Percentiles rank a stretch among this genome's conserved stretches.
phyloP scores from a whole-genome alignment of 2,888 invertebrate genomes.

The Leucoma salicis region DNA sequence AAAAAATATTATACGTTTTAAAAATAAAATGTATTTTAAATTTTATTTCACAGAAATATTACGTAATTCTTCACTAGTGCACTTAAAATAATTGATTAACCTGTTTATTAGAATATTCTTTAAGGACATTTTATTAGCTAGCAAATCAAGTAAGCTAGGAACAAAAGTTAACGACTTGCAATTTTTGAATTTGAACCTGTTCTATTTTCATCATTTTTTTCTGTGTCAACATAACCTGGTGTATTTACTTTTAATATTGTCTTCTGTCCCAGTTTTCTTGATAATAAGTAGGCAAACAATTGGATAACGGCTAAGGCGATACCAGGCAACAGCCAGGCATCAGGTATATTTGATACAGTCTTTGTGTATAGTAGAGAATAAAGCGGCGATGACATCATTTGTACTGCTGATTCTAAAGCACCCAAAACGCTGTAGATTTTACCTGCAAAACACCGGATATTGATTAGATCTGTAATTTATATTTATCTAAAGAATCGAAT shows the following conservation, averaged over 20 bases:
- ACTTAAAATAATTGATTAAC: too few species aligned
- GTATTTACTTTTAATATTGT: conserved; percentile 18
- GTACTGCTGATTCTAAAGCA: conserved; percentile 72
- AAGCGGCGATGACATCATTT: conserved; percentile 65
- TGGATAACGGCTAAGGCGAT: conserved; percentile 56
- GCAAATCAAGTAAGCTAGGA: too few species aligned
- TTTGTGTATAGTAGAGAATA: conserved; percentile 69
- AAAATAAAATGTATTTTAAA: too few species aligned
- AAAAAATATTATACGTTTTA: too few species aligned
- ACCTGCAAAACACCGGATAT: conserved; percentile 46
- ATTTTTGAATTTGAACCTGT: conserved; percentile 15
- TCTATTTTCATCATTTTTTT: conserved; percentile 27
- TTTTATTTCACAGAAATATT: too few species aligned
- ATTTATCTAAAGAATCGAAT: neutral
- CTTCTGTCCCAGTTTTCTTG: conserved; percentile 43
- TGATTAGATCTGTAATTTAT: neutral
- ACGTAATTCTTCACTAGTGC: too few species aligned
- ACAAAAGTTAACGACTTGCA: conserved; percentile 3
- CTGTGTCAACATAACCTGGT: conserved; percentile 17
- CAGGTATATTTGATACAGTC: conserved; percentile 62
- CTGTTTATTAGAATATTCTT: too few species aligned
- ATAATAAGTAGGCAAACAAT: conserved; percentile 54
- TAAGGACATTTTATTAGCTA: too few species aligned
- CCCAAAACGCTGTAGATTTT: conserved; percentile 77
- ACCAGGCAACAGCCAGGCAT: conserved; percentile 71